phyloP scores from a whole-genome alignment of 2,888 invertebrate species.

The Sepioteuthis lessoniana region DNA sequence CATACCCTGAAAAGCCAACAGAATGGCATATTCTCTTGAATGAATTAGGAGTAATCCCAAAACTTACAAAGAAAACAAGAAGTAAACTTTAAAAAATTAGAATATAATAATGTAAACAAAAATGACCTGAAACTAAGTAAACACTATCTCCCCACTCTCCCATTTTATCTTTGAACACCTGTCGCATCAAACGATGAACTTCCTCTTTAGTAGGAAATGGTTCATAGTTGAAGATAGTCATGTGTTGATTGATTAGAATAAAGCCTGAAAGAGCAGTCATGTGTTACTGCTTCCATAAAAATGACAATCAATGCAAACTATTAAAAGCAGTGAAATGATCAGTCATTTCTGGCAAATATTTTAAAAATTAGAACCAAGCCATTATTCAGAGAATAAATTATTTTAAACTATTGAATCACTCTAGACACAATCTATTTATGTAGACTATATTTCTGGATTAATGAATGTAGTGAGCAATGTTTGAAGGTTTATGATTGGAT shows the following conservation, averaged over 20 bases:
- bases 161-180: background rate
- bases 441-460: background rate
- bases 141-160: background rate
- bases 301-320: background rate
- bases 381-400: background rate
- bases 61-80: background rate
- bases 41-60: background rate
- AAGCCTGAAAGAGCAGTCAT: background rate
- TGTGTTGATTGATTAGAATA: background rate
- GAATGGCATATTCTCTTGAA: background rate
- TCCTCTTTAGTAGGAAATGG: background rate
- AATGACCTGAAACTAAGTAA: background rate
- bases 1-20: background rate
- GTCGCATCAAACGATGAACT: background rate
- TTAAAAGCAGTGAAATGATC: background rate
- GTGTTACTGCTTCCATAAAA: background rate
- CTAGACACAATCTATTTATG: background rate
- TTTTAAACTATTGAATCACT: background rate
- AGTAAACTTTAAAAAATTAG: background rate
- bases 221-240: background rate
- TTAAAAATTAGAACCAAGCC: background rate
- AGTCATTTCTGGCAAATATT: background rate
- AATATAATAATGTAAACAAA: background rate
- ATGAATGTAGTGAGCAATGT: background rate
- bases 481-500: background rate